phyloP scores from a whole-genome alignment of 2,888 invertebrate species.

The Cryptus viduatorius region DNA sequence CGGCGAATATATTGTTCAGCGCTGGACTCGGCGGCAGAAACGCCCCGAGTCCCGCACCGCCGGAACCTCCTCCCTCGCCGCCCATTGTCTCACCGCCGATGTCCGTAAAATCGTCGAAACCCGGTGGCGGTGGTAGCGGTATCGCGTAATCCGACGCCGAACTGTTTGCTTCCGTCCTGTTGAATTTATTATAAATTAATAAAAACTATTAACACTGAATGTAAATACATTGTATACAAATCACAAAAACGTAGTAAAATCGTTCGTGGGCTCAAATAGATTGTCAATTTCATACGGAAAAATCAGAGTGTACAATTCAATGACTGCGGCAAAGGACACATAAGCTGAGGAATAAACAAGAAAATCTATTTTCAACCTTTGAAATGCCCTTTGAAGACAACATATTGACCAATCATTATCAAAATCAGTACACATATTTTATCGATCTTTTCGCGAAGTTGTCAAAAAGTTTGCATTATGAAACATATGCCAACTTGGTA shows the following conservation, averaged over 20 bases:
- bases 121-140: constrained; percentile 81
- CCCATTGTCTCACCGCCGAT: constrained; percentile 78
- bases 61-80: constrained; percentile 70
- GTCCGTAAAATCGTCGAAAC: constrained; percentile 80
- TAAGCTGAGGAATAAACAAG: not conserved
- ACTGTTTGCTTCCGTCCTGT: constrained; percentile 81
- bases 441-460: not conserved
- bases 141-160: constrained; percentile 80
- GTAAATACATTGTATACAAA: constrained; percentile 12
- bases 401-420: constrained; percentile 10
- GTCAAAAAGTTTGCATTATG: constrained; percentile 4
- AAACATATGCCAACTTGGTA: not conserved
- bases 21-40: constrained; percentile 81
- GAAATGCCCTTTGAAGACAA: constrained; percentile 3
- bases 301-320: not conserved
- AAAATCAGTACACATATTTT: constrained; percentile 10
- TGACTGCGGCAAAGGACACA: not conserved
- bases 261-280: not conserved
- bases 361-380: not conserved
- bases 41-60: constrained; percentile 81
- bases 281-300: not conserved
- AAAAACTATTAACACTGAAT: not conserved
- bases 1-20: constrained; percentile 82
- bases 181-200: constrained; percentile 9
- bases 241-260: not conserved